phyloP scores from a whole-genome alignment of 1,140 invertebrate species.

The Aphelinus atriplicis region DNA sequence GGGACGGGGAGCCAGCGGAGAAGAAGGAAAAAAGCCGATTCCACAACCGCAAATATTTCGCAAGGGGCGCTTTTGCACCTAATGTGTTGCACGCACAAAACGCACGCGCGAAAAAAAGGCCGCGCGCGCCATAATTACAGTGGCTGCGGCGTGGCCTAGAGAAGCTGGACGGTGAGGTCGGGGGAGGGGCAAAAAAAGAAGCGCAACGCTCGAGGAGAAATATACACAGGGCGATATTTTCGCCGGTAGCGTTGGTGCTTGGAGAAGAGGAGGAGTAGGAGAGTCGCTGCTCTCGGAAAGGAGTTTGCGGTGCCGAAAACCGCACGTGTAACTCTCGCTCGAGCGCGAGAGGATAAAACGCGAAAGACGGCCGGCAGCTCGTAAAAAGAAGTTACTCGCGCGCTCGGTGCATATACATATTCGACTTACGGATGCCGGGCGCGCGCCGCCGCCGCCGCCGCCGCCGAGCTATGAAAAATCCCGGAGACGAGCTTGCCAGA shows the following conservation, averaged over 20 bases:
- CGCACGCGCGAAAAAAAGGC: background rate
- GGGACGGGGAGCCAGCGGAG: background rate
- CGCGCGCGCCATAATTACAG: background rate
- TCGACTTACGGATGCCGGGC: too few relatives aligned
- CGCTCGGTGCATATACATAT: too few relatives aligned
- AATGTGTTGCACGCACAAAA: background rate
- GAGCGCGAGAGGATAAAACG: background rate
- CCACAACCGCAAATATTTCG: conserved; percentile 7
- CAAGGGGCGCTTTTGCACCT: background rate
- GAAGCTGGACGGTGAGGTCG: too few relatives aligned
- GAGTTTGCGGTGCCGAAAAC: conserved; percentile 12
- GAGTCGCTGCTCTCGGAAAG: background rate
- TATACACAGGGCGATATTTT: conserved; percentile 3
- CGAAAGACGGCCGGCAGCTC: background rate
- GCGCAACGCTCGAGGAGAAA: background rate
- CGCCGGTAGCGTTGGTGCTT: background rate
- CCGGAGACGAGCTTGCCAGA: too few relatives aligned
- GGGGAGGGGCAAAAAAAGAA: background rate
- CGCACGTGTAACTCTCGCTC: background rate
- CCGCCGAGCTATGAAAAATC: too few relatives aligned
- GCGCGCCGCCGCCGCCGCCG: too few relatives aligned
- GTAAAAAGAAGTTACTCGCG: background rate
- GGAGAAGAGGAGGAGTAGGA: background rate
- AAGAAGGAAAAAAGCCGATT: background rate
- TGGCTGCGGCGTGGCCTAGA: too few relatives aligned